Base-by-base conservation (phyloP, 2,888 invertebrate genomes). In the Thereva nobilitata region DNA sequence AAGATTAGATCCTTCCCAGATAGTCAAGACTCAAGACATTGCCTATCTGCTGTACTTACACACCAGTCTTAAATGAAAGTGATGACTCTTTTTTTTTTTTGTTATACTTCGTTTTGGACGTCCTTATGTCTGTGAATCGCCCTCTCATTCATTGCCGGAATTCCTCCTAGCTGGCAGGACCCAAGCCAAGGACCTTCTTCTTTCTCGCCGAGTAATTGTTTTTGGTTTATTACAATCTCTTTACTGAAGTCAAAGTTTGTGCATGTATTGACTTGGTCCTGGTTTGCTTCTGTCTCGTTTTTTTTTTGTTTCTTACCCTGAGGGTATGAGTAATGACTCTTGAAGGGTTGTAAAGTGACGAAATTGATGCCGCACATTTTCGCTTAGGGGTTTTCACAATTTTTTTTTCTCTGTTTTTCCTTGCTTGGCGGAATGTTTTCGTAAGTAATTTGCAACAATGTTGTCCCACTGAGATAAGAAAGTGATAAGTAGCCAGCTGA, bases 301-400 rank as follows among this genome's bases (percentile, higher is more conserved):
- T 34, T 12, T 4, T 52, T 52, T 52, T 52, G 3, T 52, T 52
- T 4, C 53, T 38, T 42, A 23, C 42, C n/a, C 35, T 42, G 42
- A 42, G 34, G 61, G 61, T 38, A 61, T 61, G 61, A 61, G 61
- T 61, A 61, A 61, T 61, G 61, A 61, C 61, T 61, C 50, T 61
- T 61, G 61, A 61, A 61, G 61, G 61, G 61, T 61, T 61, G 61
- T 61, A 50, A 61, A 61, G 61, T 61, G 61, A 61, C 61, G 61
- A 61, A 61, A 61, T 61, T 61, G 61, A 61, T 61, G 61, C 61
- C 61, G 61, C 50, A 61, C 50, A 61, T 61, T 50, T 61, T 50
- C 61, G 8, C 23, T 50, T 50, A 59, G 44, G 47, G 40, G 47
- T 47, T 47, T 55, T 10, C 23, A 41, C 12, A 55, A 38, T 55